Evolutionary conservation across 2,797 vertebrate genomes (phyloP).

Genomic region (Periparus ater): DNA sequence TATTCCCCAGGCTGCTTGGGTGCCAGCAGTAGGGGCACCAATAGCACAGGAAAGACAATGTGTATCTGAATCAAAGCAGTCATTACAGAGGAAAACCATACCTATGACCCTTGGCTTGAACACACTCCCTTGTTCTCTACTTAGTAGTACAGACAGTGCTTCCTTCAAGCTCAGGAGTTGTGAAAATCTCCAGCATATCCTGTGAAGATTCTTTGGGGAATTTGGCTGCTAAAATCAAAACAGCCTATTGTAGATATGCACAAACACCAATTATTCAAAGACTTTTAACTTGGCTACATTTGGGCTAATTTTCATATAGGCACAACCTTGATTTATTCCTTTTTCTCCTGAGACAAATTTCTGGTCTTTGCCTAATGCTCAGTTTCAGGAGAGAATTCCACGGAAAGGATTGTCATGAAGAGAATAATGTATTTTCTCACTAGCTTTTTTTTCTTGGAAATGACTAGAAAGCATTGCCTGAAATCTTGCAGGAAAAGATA

Average conservation of each 20-base stretch:
- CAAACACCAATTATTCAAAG: slow-evolving; percentile 29
- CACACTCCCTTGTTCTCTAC: not conserved
- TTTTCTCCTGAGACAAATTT: not conserved
- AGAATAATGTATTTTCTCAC: slow-evolving; percentile 19
- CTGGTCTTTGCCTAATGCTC: slow-evolving; percentile 22
- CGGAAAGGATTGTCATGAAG: not conserved
- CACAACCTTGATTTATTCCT: not conserved
- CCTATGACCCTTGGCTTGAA: not conserved
- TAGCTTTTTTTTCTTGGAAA: slow-evolving; percentile 4
- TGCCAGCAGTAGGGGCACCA: not conserved
- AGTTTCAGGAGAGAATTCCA: not conserved
- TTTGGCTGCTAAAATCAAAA: slow-evolving; percentile 35
- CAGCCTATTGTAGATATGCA: not conserved
- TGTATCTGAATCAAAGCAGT: not conserved
- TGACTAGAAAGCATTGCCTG: not conserved
- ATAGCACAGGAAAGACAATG: not conserved
- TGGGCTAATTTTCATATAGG: not conserved
- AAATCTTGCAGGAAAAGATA: slow-evolving; percentile 13
- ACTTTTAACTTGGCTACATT: not conserved
- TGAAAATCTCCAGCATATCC: slow-evolving; percentile 33
- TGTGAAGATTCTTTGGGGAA: slow-evolving; percentile 14
- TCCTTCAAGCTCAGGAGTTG: not conserved
- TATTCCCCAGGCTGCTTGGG: not conserved
- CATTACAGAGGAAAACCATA: not conserved
- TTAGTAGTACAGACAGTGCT: not conserved